phyloP scores from a whole-genome alignment of 2,888 invertebrate species.

The Clistopyga incitator region DNA sequence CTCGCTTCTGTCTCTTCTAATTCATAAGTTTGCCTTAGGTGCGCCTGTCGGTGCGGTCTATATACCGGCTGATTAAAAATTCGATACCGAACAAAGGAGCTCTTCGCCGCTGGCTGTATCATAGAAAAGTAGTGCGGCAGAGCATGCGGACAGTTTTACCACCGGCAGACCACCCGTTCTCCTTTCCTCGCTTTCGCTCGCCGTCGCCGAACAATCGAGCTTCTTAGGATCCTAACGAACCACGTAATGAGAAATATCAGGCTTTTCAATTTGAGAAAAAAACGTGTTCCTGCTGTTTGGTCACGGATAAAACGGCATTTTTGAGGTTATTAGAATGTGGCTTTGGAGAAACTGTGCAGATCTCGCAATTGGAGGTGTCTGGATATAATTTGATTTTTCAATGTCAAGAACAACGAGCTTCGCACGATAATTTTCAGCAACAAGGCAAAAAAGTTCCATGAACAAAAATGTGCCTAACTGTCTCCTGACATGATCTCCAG shows the following conservation, averaged over 20 bases:
- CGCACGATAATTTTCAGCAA: too few species aligned
- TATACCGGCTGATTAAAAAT: slow-evolving; percentile 51
- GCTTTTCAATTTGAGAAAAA: background rate
- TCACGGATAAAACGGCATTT: background rate
- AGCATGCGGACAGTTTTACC: background rate
- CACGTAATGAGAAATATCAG: slow-evolving; percentile 4
- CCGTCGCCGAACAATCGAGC: slow-evolving; percentile 30
- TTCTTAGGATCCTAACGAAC: slow-evolving; percentile 10
- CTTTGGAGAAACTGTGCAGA: too few species aligned
- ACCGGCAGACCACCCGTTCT: background rate
- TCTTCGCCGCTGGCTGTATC: background rate
- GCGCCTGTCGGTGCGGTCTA: background rate
- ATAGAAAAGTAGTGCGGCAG: background rate
- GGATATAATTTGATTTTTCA: too few species aligned
- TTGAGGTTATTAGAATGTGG: background rate
- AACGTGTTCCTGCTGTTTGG: background rate
- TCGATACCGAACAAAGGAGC: slow-evolving; percentile 12
- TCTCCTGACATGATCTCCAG: too few species aligned
- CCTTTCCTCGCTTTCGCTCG: background rate
- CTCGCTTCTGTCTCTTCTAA: slow-evolving; percentile 35
- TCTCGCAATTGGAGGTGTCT: too few species aligned
- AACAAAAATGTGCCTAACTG: too few species aligned
- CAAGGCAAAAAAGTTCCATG: too few species aligned
- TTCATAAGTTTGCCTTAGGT: slow-evolving; percentile 29
- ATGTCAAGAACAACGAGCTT: too few species aligned